A percentile compares a stretch with the other conserved stretches of the same genome.
Evolutionary conservation across 2,797 vertebrate species (phyloP).

Genomic region (Euthynnus affinis): DNA sequence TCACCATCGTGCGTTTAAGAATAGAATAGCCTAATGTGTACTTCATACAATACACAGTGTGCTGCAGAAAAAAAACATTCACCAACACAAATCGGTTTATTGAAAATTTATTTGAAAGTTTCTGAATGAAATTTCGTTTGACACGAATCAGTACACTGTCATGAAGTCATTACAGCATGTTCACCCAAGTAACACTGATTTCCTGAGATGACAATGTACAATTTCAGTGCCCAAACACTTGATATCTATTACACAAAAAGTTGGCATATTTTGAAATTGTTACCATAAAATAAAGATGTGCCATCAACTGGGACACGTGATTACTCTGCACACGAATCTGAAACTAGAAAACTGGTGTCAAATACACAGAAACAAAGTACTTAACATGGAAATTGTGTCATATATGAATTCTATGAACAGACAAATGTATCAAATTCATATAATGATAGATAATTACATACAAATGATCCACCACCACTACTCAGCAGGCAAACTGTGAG

Average conservation of each 20-base stretch:
- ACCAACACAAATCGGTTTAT: neutral
- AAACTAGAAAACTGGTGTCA: conserved; percentile 54
- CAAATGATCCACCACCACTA: conserved; percentile 49
- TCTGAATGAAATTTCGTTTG: conserved; percentile 60
- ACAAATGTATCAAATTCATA: conserved; percentile 62
- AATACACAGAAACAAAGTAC: conserved; percentile 38
- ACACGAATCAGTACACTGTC: conserved; percentile 63
- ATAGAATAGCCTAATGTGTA: neutral
- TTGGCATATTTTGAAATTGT: conserved; percentile 58
- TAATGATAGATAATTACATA: conserved; percentile 46
- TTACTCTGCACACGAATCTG: conserved; percentile 51
- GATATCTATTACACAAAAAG: conserved; percentile 48
- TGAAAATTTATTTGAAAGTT: conserved; percentile 58
- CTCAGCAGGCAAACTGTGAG: conserved; percentile 56
- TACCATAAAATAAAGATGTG: conserved; percentile 52
- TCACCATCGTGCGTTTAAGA: conserved; percentile 30
- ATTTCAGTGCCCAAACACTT: conserved; percentile 48
- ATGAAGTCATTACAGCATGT: conserved; percentile 56
- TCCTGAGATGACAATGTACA: conserved; percentile 81
- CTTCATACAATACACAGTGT: neutral
- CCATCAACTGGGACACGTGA: conserved; percentile 36
- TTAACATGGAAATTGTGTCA: conserved; percentile 46
- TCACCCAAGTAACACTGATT: conserved; percentile 67
- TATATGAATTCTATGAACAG: conserved; percentile 54
- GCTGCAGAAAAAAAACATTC: neutral